Base-by-base conservation (phyloP, 2,888 invertebrate genomes). In the Dermolepida albohirtum region DNA sequence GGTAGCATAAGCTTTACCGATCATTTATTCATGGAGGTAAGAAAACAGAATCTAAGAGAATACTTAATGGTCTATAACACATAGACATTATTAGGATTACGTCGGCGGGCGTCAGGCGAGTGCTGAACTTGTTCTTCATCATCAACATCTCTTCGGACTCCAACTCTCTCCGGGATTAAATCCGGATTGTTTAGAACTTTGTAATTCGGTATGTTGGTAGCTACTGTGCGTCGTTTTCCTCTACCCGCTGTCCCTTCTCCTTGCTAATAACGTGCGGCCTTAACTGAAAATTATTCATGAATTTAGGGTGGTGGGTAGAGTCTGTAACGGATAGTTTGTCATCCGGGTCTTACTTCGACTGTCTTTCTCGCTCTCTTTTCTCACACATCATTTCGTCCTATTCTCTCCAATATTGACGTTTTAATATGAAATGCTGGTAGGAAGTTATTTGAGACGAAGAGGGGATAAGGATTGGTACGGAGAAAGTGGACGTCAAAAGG, bases 11-110 rank as follows among this genome's bases (percentile, higher is more conserved):
- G 52, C 39, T 22, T 16, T 22, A 8, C 41, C 12, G 11, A 59
- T 59, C 59, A 59, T 59, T 44, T 59, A 59, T 59, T 59, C 59
- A 59, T 44, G 44, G 44, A 59, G 59, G 29, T 47, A 47, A 47
- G 47, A 47, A 41, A 55, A 55, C 50, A 17, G 29, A 59, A 59
- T 44, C 59, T 44, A 59, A 59, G 59, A 47, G 59, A 59, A 59
- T 59, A 59, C 14, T 27, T 59, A 59, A 59, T 59, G 40, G 59
- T 7, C 29, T 44, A 59, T 59, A 59, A 59, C 59, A 27, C 14
- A n/a, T 29, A 8, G 27, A 59, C 59, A 59, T 59, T 44, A 44
- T 44, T 50, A 41, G 40, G 39, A 63, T 51, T 63, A 63, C 39
- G 39, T 41, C 22, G 10, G 59, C 22, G 10, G 59, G 16, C 22